Percentiles rank a stretch among this genome's conserved stretches.
These are phyloP conservation scores for Quadriops clusia DNA, from an alignment of 2,888 invertebrate genomes.

Conservation along the genomic window DNA sequence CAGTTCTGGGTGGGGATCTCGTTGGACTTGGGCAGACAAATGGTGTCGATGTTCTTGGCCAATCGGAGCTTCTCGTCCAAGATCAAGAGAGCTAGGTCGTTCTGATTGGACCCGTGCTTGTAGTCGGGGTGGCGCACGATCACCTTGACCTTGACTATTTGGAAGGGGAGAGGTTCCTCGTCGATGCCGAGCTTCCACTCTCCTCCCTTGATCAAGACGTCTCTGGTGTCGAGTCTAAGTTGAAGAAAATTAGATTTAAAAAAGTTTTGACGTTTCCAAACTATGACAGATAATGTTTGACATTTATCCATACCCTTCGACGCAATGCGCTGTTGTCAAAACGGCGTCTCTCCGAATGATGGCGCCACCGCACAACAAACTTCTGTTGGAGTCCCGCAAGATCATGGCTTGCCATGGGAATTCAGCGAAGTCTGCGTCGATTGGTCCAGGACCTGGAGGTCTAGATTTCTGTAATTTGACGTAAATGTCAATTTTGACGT, in stretches of 20 bases:
- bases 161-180: slow-evolving; percentile 68
- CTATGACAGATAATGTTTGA: too few relatives aligned
- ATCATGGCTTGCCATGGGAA: slow-evolving; percentile 85
- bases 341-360: slow-evolving; percentile 64
- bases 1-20: slow-evolving; percentile 50
- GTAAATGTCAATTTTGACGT: slow-evolving; percentile 5
- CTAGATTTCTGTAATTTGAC: slow-evolving; percentile 34
- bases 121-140: slow-evolving; percentile 62
- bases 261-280: too few relatives aligned
- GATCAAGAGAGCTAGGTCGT: slow-evolving; percentile 63
- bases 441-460: slow-evolving; percentile 39
- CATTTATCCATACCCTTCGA: slow-evolving; percentile 58
- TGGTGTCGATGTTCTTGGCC: slow-evolving; percentile 60
- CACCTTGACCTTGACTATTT: slow-evolving; percentile 57
- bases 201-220: slow-evolving; percentile 66
- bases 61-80: slow-evolving; percentile 50
- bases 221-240: slow-evolving; percentile 46
- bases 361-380: slow-evolving; percentile 67
- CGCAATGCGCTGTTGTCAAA: slow-evolving; percentile 67
- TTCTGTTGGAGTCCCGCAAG: slow-evolving; percentile 55
- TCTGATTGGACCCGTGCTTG: slow-evolving; percentile 44
- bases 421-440: slow-evolving; percentile 64
- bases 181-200: slow-evolving; percentile 77
- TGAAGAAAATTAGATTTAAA: too few relatives aligned
- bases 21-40: slow-evolving; percentile 51